A percentile compares a stretch with the other conserved stretches of the same genome.
These are phyloP conservation scores for Zosterops pallidus DNA, from an alignment of 2,113 vertebrate genomes.

Conservation along the genomic window DNA sequence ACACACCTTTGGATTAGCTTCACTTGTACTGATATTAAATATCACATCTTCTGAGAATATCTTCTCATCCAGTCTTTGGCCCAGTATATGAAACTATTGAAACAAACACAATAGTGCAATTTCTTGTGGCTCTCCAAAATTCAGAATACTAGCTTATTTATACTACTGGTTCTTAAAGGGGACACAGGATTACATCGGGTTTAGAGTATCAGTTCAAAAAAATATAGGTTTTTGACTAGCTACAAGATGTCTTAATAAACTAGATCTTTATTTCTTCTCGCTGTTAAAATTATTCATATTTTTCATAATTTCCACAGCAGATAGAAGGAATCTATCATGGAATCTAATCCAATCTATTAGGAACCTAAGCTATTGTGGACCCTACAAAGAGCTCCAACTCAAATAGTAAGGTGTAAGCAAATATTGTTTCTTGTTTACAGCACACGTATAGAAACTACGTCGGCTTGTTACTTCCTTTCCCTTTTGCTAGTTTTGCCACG, in stretches of 20 bases:
- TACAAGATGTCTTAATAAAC: neutral
- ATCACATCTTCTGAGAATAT: conserved; percentile 72
- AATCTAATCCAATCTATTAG: neutral
- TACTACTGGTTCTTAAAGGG: neutral
- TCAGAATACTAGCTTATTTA: neutral
- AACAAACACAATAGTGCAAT: neutral
- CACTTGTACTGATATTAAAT: conserved; percentile 74
- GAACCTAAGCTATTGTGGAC: accelerated
- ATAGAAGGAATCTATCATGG: neutral
- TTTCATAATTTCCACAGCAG: neutral
- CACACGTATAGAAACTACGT: neutral
- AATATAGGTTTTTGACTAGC: neutral
- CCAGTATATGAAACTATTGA: conserved; percentile 67
- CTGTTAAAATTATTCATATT: neutral
- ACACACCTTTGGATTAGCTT: conserved; percentile 78
- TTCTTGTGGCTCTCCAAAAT: neutral
- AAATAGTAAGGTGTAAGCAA: neutral
- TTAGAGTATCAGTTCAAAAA: neutral
- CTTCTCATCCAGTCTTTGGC: conserved; percentile 73
- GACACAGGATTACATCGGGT: neutral
- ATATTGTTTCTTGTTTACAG: neutral
- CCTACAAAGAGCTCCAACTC: neutral
- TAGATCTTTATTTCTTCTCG: neutral
- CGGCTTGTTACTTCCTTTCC: neutral
- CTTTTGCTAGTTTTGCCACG: neutral